Conservation (phyloP, 2,888 invertebrate species). For the Melipona bicolor region DNA sequence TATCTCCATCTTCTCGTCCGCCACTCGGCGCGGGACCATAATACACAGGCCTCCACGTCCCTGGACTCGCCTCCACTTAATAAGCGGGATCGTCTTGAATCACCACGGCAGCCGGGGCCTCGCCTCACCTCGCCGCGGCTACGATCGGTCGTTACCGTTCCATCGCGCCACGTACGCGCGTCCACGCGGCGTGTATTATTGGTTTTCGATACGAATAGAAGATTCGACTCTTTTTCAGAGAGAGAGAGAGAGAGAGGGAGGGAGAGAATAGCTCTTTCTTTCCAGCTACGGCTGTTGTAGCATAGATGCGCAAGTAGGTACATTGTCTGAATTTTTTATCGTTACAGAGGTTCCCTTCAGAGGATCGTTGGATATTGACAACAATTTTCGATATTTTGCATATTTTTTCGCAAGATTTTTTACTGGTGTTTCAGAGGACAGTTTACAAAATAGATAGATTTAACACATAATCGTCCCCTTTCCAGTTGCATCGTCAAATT, state of each 20-base stretch:
- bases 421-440: too few species aligned
- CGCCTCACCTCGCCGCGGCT: constrained; percentile 57
- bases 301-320: not conserved
- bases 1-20: constrained; percentile 81
- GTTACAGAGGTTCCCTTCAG: not conserved
- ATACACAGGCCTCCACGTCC: constrained; percentile 78
- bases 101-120: constrained; percentile 77
- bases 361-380: not conserved
- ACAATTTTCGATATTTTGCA: too few species aligned
- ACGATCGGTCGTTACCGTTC: constrained; percentile 66
- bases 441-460: too few species aligned
- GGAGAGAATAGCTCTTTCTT: not conserved
- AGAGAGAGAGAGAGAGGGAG: too few species aligned
- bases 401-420: too few species aligned
- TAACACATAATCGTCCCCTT: too few species aligned
- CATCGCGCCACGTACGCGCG: constrained; percentile 53
- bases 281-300: not conserved
- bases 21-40: constrained; percentile 76
- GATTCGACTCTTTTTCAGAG: constrained; percentile 7
- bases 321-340: not conserved
- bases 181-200: constrained; percentile 59
- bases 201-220: constrained; percentile 61
- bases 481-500: too few species aligned
- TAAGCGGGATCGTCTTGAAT: constrained; percentile 83
- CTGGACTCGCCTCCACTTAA: constrained; percentile 83